phyloP scores from a whole-genome alignment of 2,113 vertebrate species.

The Tamias sibiricus region DNA sequence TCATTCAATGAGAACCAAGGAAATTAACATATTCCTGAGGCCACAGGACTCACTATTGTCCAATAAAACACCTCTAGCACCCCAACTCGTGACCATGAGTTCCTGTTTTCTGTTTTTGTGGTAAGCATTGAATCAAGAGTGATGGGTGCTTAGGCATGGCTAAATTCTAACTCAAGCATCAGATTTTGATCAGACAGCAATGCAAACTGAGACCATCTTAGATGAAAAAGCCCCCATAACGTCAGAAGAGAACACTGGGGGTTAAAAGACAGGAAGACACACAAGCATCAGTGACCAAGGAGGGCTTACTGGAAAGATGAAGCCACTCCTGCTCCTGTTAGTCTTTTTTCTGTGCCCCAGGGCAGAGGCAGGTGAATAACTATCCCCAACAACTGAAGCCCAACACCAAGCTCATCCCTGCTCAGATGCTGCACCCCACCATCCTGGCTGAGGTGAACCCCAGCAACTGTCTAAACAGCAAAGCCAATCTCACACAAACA shows the following conservation, averaged over 20 bases:
- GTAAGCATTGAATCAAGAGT: background rate
- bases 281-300: background rate
- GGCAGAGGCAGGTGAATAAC: conserved; percentile 9
- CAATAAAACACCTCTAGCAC: no score
- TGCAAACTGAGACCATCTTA: background rate
- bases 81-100: background rate
- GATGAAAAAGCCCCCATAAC: background rate
- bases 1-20: background rate
- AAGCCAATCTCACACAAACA: background rate
- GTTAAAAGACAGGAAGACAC: background rate
- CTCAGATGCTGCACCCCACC: background rate
- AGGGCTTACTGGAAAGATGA: background rate
- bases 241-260: background rate
- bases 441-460: no score
- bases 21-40: background rate
- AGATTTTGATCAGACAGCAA: background rate
- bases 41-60: no score
- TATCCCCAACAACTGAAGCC: background rate
- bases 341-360: background rate
- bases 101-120: background rate
- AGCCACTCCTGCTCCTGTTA: background rate
- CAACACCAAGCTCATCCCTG: background rate
- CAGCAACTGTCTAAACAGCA: background rate
- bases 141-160: background rate
- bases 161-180: background rate